Evolutionary conservation across 2,113 vertebrate genomes (phyloP).

Genomic region (Ceyx margarethae): DNA sequence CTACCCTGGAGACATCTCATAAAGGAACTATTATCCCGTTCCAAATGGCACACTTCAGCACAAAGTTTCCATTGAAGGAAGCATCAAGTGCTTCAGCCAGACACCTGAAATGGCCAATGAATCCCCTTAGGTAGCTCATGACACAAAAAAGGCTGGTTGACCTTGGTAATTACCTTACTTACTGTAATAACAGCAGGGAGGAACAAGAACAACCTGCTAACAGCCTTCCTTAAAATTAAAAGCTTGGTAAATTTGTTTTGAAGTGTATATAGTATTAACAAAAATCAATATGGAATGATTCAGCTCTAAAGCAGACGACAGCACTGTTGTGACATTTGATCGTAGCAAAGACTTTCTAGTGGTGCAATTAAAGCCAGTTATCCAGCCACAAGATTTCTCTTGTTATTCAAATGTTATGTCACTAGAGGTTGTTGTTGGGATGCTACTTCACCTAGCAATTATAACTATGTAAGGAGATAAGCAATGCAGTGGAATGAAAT

Average conservation of each 20-base stretch:
- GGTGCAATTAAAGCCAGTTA: background rate
- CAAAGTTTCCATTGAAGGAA: background rate
- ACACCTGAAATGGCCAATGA: background rate
- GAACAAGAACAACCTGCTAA: background rate
- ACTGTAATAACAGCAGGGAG: accelerated
- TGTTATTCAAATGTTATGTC: background rate
- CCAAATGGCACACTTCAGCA: background rate
- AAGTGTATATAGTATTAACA: background rate
- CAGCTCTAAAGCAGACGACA: background rate
- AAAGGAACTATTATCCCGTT: background rate
- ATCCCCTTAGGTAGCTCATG: background rate
- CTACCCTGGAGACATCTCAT: background rate
- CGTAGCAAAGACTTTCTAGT: background rate
- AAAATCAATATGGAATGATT: background rate
- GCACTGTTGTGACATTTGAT: background rate
- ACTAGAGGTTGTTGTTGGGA: background rate
- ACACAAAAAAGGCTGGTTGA: background rate
- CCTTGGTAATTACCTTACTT: background rate
- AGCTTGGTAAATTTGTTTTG: background rate
- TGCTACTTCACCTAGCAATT: background rate
- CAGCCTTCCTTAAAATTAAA: background rate
- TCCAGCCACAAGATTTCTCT: background rate
- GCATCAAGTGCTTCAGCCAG: background rate
- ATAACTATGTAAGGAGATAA: background rate
- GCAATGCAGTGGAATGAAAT: background rate